Percentiles rank a stretch among this genome's conserved stretches.
These are phyloP conservation scores for Ptychochromis oligacanthus DNA, from an alignment of 2,113 vertebrate species.

Conservation along the genomic window DNA sequence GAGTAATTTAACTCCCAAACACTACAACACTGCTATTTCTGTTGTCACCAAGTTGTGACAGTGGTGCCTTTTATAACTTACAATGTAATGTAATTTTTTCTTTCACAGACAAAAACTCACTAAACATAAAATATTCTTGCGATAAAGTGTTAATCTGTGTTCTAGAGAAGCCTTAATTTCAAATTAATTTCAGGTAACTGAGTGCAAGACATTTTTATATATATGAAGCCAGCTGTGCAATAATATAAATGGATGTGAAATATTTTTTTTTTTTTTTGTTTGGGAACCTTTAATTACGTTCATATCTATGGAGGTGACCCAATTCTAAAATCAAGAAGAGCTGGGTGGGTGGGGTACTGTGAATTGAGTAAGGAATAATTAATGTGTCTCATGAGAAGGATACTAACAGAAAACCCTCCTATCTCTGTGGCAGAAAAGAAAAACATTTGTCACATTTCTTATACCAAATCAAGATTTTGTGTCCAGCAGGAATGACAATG, in stretches of 20 bases:
- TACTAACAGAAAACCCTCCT: background rate
- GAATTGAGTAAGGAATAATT: conserved; percentile 36
- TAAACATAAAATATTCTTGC: background rate
- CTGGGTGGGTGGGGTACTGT: background rate
- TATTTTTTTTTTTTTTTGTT: conserved; percentile 6
- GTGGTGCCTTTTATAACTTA: background rate
- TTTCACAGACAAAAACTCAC: conserved; percentile 1
- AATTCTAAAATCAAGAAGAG: conserved; percentile 16
- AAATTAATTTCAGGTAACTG: background rate
- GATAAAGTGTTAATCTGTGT: background rate
- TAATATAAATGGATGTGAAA: conserved; percentile 21
- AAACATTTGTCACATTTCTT: background rate
- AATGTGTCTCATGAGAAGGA: conserved; percentile 22
- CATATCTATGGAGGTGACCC: conserved; percentile 42
- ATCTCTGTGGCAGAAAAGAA: background rate
- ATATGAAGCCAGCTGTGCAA: background rate
- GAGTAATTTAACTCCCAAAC: background rate
- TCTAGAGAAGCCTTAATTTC: background rate
- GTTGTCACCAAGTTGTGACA: background rate
- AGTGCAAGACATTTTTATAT: conserved; percentile 13
- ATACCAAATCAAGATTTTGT: background rate
- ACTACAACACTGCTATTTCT: background rate
- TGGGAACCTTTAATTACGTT: conserved; percentile 38
- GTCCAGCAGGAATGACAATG: background rate
- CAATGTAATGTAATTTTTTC: background rate